These are phyloP conservation scores for Pachydiplax longipennis DNA, from an alignment of 2,888 invertebrate species.

Conservation along the genomic window DNA sequence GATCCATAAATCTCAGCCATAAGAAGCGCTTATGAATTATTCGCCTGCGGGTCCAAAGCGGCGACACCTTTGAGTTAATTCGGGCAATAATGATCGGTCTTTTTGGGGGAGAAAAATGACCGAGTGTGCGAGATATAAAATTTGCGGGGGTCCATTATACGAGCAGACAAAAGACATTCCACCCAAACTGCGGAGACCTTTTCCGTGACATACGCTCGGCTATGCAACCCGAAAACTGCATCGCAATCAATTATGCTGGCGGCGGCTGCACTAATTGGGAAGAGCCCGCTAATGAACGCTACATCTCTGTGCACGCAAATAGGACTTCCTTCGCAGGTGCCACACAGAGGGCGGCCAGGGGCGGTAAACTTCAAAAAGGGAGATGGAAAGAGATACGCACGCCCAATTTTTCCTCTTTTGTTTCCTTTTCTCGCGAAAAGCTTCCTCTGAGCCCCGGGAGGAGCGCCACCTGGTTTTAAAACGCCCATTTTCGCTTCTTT, in stretches of 20 bases:
- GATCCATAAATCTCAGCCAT: slow-evolving; percentile 17
- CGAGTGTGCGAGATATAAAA: not conserved
- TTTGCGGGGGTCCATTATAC: not conserved
- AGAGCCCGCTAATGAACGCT: not conserved
- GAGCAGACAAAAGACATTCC: no score
- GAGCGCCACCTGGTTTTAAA: slow-evolving; percentile 2
- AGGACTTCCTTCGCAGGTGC: slow-evolving; percentile 28
- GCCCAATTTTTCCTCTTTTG: slow-evolving; percentile 12
- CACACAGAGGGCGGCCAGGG: not conserved
- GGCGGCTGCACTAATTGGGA: slow-evolving; percentile 32
- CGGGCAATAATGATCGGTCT: slow-evolving; percentile 6
- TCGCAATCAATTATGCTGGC: slow-evolving; percentile 22
- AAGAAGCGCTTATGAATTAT: slow-evolving; percentile 14
- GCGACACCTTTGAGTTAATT: not conserved
- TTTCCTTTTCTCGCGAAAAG: no score
- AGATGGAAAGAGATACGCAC: slow-evolving; percentile 1
- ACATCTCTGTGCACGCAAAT: not conserved
- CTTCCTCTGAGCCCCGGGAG: not conserved
- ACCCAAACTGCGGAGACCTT: not conserved
- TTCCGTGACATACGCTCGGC: not conserved
- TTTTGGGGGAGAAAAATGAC: not conserved
- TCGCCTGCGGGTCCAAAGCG: not conserved
- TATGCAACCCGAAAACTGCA: slow-evolving; percentile 35
- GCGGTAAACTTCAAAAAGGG: not conserved
- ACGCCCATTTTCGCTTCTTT: not conserved